Percentiles rank a stretch among this genome's conserved stretches.
Evolutionary conservation across 2,797 vertebrate genomes (phyloP).

Genomic region (Silurus aristotelis): DNA sequence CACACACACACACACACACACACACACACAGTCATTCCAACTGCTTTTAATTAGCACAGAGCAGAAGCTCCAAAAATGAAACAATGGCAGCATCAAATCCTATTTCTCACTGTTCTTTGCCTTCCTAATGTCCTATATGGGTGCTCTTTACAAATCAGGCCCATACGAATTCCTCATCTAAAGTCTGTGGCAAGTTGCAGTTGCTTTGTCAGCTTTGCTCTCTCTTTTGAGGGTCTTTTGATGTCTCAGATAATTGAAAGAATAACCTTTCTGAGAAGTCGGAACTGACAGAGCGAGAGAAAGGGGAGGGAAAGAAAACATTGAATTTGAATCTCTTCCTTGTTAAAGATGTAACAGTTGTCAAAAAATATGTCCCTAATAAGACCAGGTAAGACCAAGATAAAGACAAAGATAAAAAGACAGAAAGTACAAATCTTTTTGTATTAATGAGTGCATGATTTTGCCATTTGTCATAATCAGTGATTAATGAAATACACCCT

Average conservation of each 20-base stretch:
- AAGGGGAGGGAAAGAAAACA: conserved; percentile 34
- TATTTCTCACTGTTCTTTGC: conserved; percentile 49
- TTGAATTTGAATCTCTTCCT: conserved; percentile 55
- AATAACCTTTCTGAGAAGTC: conserved; percentile 66
- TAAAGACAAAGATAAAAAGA: background rate
- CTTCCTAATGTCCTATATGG: conserved; percentile 33
- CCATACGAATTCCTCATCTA: conserved; percentile 28
- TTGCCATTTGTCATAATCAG: background rate
- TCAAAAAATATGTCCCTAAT: background rate
- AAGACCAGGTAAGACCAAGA: background rate
- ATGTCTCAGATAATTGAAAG: conserved; percentile 77
- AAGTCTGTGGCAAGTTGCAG: conserved; percentile 67
- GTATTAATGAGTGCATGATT: background rate
- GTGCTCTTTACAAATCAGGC: conserved; percentile 47
- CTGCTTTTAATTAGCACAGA: conserved; percentile 61
- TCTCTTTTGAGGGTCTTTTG: conserved; percentile 63
- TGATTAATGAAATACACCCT: too few species aligned
- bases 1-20: conserved; percentile 38
- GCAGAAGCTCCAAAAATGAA: conserved; percentile 60
- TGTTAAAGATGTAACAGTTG: conserved; percentile 31
- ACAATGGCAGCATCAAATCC: conserved; percentile 54
- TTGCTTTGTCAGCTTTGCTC: conserved; percentile 73
- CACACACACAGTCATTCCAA: conserved; percentile 17
- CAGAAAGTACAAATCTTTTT: background rate
- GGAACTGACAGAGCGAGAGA: conserved; percentile 52